Percentiles rank a stretch among this genome's conserved stretches.
Conservation (phyloP, 2,113 vertebrate species). For the Ictidomys tridecemlineatus region DNA sequence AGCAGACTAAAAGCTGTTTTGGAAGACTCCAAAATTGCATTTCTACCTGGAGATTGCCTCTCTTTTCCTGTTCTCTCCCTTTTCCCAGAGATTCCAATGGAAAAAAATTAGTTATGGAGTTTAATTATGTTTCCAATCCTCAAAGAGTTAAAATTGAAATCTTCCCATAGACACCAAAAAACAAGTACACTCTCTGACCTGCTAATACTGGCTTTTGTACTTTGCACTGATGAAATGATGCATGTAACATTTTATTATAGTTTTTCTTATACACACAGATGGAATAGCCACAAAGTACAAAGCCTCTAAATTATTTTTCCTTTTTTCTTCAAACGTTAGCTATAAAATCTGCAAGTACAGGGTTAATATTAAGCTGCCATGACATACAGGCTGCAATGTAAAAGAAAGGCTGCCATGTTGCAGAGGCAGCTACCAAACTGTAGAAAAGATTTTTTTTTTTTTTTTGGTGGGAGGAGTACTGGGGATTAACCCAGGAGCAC, state of each 20-base stretch:
- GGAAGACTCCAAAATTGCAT: neutral
- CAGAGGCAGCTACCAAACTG: neutral
- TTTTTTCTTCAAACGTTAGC: neutral
- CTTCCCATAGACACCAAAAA: neutral
- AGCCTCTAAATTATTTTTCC: neutral
- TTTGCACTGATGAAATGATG: neutral
- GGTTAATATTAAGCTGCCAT: neutral
- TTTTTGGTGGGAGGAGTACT: neutral
- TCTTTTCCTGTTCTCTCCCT: neutral
- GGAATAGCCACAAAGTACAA: neutral
- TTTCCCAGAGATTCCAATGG: neutral
- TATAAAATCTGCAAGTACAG: slow-evolving; percentile 2
- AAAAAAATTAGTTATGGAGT: neutral
- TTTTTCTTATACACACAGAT: neutral
- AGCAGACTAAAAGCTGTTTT: slow-evolving; percentile 9
- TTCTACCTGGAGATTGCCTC: neutral
- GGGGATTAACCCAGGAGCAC: neutral
- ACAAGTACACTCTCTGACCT: neutral
- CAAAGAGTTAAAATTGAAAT: slow-evolving; percentile 20
- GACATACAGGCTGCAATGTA: neutral
- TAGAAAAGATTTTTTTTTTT: neutral
- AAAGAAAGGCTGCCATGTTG: neutral
- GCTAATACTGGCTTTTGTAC: neutral
- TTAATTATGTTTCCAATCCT: neutral
- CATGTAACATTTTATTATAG: neutral